Base-by-base conservation (phyloP, 2,113 vertebrate genomes). In the Phalacrocorax carbo region DNA sequence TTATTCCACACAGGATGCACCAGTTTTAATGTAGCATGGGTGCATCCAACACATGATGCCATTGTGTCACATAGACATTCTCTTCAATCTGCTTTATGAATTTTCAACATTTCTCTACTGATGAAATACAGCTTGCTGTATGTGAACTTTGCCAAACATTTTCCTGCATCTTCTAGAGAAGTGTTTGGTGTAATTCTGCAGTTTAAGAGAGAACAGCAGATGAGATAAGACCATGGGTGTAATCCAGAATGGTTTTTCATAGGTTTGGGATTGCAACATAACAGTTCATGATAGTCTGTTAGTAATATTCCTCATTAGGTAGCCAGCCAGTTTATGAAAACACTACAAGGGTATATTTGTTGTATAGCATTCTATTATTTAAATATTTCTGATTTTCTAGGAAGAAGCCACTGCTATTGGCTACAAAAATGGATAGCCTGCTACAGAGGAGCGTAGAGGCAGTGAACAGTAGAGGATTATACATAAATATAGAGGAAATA, bases 11-110 rank as follows among this genome's bases (percentile, higher is more conserved):
- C 22, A 89, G 62, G 10, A 51, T 40, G 22, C 21, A 34, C 7
- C 8, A 18, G 32, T 68, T 36, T 55, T 29, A 27, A 52, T 0
- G 3, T 4, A 21, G 10, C 1, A 13, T 29, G 55, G 13, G 9
- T 62, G 18, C 25, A 40, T 21, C 16, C 58, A 72, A 34, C 26
- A 34, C 7, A 4, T 9, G 20, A 52, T 29, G 49, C 19, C 21
- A 18, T 3, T 38, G 26, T 26, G 36, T 46, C 38, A 36, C 69
- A 42, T 3, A 55, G 14, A 46, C 2, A 34, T 49, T 65, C 6
- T 3, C 81, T 72, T 38, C 2, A 7, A 64, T 38, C 38, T 29
- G 8, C 36, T 66, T 42, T 40, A 61, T 26, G 23, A 30, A 66
- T 57, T 87, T 78, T 15, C 44, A 51, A 5, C 40, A 11, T 40